These are phyloP conservation scores for Geotria australis DNA, from an alignment of 2,797 vertebrate genomes.

Conservation along the genomic window DNA sequence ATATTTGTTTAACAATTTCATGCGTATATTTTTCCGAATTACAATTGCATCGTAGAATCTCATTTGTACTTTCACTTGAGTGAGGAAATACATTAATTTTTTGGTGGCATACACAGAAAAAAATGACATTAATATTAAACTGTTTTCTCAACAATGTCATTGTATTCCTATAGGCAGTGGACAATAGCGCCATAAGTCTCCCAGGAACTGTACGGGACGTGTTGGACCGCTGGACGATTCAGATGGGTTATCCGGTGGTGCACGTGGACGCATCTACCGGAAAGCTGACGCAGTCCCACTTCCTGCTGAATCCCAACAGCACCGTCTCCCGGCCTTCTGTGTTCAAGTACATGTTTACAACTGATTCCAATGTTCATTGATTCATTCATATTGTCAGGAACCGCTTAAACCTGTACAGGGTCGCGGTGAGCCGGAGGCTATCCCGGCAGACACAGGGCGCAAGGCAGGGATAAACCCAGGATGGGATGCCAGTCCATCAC, in stretches of 20 bases:
- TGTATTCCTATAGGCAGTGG: background rate
- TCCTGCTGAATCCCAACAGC: constrained; percentile 9
- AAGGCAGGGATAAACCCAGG: too few relatives aligned
- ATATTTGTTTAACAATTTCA: too few relatives aligned
- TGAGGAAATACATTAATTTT: too few relatives aligned
- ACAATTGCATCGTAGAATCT: too few relatives aligned
- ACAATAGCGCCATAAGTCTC: background rate
- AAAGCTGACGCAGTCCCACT: constrained; percentile 13
- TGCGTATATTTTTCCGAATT: too few relatives aligned
- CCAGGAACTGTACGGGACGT: constrained; percentile 1
- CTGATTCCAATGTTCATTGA: background rate
- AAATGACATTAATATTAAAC: too few relatives aligned
- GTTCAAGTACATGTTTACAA: constrained; percentile 1
- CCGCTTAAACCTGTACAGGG: too few relatives aligned
- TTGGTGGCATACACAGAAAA: too few relatives aligned
- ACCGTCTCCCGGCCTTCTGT: background rate
- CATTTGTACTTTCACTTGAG: too few relatives aligned
- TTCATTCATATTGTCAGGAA: background rate
- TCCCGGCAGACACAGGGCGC: too few relatives aligned
- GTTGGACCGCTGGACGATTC: constrained; percentile 17
- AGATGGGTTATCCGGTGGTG: constrained; percentile 21
- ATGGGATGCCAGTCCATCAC: too few relatives aligned
- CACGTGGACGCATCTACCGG: constrained; percentile 19
- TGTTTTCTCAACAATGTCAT: background rate
- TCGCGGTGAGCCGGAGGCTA: too few relatives aligned